These are phyloP conservation scores for Apostichopus californicus DNA, from an alignment of 35 echinoderm and acorn worm species.

Conservation along the genomic window DNA sequence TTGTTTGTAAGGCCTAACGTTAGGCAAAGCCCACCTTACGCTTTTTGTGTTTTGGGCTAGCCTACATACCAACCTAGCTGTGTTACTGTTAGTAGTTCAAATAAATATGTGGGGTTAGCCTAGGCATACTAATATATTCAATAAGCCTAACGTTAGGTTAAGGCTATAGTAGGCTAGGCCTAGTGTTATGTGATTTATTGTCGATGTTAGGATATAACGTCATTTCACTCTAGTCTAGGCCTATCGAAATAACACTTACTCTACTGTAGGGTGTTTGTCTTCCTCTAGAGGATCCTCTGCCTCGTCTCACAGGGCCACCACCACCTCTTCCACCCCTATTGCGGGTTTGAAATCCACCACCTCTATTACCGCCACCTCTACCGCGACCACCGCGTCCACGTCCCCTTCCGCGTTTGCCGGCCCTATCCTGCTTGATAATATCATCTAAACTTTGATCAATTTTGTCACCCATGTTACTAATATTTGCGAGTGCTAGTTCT, in stretches of 20 bases:
- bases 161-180: neutral
- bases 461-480: conserved; percentile 21
- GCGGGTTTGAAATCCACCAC: conserved; percentile 19
- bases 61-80: no score
- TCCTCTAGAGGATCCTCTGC: conserved; percentile 33
- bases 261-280: conserved; percentile 44
- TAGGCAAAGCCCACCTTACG: no score
- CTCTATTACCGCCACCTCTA: conserved; percentile 33
- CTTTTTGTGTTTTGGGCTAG: no score
- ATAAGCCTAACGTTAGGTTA: neutral
- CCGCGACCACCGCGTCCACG: conserved; percentile 33
- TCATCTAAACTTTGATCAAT: conserved; percentile 58
- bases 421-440: conserved; percentile 52
- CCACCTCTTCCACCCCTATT: conserved; percentile 7
- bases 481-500: neutral
- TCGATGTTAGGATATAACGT: no score
- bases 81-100: no score
- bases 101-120: neutral
- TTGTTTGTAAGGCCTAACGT: no score
- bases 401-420: conserved; percentile 28
- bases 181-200: no score
- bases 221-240: neutral
- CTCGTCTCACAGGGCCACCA: conserved; percentile 46
- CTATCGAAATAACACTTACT: neutral
- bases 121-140: neutral